Evolutionary conservation across 2,797 vertebrate genomes (phyloP).

Genomic region (Gymnodraco acuticeps): DNA sequence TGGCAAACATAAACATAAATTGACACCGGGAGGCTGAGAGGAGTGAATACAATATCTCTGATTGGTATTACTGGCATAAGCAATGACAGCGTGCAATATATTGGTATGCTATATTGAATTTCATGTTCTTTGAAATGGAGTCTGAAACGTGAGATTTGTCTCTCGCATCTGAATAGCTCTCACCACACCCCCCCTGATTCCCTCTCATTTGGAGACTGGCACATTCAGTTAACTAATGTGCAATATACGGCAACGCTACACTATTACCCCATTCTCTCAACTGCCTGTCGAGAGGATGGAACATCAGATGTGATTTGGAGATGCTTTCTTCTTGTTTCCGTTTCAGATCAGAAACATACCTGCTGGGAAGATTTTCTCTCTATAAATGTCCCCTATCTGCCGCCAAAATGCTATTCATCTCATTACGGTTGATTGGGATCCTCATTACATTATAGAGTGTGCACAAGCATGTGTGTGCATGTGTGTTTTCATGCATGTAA

Average conservation of each 20-base stretch:
- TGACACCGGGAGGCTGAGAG: constrained; percentile 78
- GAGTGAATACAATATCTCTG: constrained; percentile 82
- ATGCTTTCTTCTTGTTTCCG: constrained; percentile 71
- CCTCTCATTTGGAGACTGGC: constrained; percentile 76
- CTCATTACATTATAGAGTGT: constrained; percentile 70
- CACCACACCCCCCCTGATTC: constrained; percentile 44
- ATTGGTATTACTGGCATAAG: constrained; percentile 83
- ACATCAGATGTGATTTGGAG: constrained; percentile 75
- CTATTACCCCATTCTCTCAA: constrained; percentile 73
- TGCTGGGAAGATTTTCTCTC: constrained; percentile 70
- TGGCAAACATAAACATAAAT: constrained; percentile 84
- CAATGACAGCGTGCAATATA: constrained; percentile 78
- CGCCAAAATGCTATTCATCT: constrained; percentile 71
- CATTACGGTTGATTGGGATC: constrained; percentile 78
- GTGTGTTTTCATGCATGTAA: constrained; percentile 81
- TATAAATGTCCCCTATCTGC: constrained; percentile 67
- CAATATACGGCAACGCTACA: constrained; percentile 61
- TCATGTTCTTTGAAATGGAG: constrained; percentile 87
- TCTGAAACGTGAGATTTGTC: constrained; percentile 85
- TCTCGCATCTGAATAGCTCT: constrained; percentile 69
- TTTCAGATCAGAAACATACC: constrained; percentile 74
- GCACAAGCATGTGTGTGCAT: constrained; percentile 54
- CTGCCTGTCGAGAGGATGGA: constrained; percentile 67
- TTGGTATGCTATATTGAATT: constrained; percentile 85
- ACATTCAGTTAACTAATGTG: constrained; percentile 80